Base-by-base conservation (phyloP, 2,113 vertebrate species). In the Dromas ardeola region DNA sequence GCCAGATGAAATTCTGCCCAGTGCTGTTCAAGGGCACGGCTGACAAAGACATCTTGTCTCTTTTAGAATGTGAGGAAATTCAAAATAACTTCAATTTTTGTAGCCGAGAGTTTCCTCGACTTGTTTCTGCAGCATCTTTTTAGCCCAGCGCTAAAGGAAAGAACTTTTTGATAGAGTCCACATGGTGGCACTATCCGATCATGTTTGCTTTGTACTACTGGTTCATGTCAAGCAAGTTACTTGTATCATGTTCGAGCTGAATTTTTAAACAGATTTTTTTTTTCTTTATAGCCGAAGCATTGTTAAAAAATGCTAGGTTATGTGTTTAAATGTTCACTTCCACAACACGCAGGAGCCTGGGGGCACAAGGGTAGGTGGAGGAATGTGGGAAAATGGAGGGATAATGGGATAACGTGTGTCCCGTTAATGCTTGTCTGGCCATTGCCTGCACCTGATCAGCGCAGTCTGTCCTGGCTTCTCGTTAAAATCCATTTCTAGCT, bases 181-280 rank as follows among this genome's bases (percentile, higher is more conserved):
- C 81, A n/a, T 7, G 93, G 87, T 94, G 97, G 94, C 95, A 93
- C 50, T 86, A 49, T 86, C 62, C 3, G 74, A 83, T 73, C 76
- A 49, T 6, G 34, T 82, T 93, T 85, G 15, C 27, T 69, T 49
- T 58, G 7, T n/a, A 30, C 7, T n/a, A 13, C 21, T 7, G 4
- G 2, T 7, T 53, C 17, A 15, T 13, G 27, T 4, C 45, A n/a
- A 92, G 30, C 3, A 3, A 6, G 10, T 50, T 49, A 23, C 22
- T 69, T 82, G 26, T 29, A 5, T 13, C 13, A 6, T 6, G 16
- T 13, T 49, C 3, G 4, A 71, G 12, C 8, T 38, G 17, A 49
- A 47, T 67, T 73, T 88, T 52, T 30, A 38, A 74, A 55, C 3
- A 6, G 11, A 16, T 16, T 38, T 11, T 25, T 38, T 32, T 3